Evolutionary conservation across 2,797 vertebrate species (phyloP), one percentile per base, ranked within the genome.

Genomic region (Smutsia temminckii): DNA sequence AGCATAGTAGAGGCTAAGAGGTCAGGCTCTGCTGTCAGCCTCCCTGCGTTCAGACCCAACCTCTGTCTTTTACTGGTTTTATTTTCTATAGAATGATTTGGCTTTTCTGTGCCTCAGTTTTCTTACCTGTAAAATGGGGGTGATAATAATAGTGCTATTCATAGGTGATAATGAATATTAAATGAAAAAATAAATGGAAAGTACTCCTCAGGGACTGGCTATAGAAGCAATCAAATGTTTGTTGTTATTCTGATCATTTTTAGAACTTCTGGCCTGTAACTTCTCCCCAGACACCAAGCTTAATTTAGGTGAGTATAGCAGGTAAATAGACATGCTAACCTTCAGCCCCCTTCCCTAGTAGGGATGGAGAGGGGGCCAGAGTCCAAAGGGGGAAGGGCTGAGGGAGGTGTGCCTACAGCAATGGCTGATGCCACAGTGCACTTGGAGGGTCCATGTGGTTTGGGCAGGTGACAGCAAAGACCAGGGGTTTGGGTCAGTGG

Each of bases 101-200:
- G 59, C 34, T 23, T 84, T n/a, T 72, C 75, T 72, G 61, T 84
- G 57, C 6, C 71, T 92, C 63, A 5, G 59, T 92, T 90, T 93
- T 92, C 85, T 74, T 53, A 32, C 13, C 23, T 59, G 0, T 87
- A 77, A 94, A 93, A 71, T 66, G 17, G 34, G 2, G 68, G 8
- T 68, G 46, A 49, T 59, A 4, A 61, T 32, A 66, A 57, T 0
- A 40, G 86, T 32, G 53, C 64, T 78, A 21, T 12, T 13, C 79
- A 34, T 53, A 77, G 42, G 49, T 84, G 90, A 63, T 87, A 64
- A 79, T 18, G 71, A 64, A 55, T 49, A 80, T 18, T 81, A 32
- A 79, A 78, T 42, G 69, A 78, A 80, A 78, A 95, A 96, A 59
- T 64, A 86, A 34, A 21, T 27, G 17, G 34, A 37, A 91, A 85